Percentiles rank a stretch among this genome's conserved stretches.
Conservation (phyloP, 2,113 vertebrate species). For the Ammospiza nelsoni region DNA sequence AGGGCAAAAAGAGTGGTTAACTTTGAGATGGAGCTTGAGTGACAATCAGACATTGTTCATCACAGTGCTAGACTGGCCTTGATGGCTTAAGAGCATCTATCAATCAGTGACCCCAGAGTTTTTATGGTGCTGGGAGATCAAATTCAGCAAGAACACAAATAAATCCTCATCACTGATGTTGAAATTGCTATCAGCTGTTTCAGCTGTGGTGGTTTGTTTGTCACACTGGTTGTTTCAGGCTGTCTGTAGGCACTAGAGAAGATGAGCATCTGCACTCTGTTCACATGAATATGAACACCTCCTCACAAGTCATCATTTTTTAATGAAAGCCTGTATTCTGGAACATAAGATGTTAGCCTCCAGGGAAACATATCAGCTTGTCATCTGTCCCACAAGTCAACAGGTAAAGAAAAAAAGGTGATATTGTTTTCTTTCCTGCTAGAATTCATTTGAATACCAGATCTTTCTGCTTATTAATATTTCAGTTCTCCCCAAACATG, state of each 20-base stretch:
- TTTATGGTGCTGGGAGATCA: neutral
- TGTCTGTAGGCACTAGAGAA: neutral
- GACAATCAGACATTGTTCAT: neutral
- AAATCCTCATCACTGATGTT: neutral
- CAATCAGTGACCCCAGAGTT: neutral
- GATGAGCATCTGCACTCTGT: neutral
- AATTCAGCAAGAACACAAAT: neutral
- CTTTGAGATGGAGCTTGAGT: neutral
- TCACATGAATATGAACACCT: constrained; percentile 27
- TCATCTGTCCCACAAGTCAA: constrained; percentile 21
- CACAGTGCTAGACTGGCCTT: neutral
- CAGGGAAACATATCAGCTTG: neutral
- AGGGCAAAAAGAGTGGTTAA: neutral
- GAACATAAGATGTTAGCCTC: constrained; percentile 14
- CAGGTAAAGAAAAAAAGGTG: neutral
- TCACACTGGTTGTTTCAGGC: neutral
- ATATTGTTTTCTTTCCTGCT: neutral
- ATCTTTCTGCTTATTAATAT: constrained; percentile 44
- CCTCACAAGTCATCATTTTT: constrained; percentile 1
- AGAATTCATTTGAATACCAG: constrained; percentile 10
- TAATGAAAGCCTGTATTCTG: constrained; percentile 33
- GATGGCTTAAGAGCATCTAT: neutral
- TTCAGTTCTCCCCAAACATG: constrained; percentile 19
- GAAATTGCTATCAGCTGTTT: neutral
- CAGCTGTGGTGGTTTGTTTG: neutral